A percentile compares a stretch with the other conserved stretches of the same genome.
phyloP scores from a whole-genome alignment of 2,888 invertebrate species.

The Blastobasis adustella region DNA sequence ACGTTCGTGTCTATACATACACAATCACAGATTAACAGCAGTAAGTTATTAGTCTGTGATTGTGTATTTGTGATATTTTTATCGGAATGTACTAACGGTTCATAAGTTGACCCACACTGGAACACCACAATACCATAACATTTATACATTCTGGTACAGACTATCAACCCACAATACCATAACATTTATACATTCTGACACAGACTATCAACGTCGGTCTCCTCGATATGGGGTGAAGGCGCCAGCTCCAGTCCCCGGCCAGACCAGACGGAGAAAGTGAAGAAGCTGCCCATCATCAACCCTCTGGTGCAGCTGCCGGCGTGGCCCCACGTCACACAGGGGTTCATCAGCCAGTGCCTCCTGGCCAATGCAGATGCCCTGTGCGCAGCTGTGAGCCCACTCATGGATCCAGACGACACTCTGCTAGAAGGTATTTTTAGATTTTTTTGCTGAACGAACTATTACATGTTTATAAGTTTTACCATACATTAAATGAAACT shows the following conservation, averaged over 20 bases:
- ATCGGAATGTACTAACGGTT: too few species aligned
- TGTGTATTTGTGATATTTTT: too few species aligned
- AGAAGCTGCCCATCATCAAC: constrained; percentile 91
- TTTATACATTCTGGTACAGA: too few species aligned
- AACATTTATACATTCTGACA: too few species aligned
- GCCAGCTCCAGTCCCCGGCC: constrained; percentile 19
- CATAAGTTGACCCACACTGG: too few species aligned
- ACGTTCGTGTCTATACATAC: too few species aligned
- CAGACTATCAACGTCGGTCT: constrained; percentile 59
- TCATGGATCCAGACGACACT: constrained; percentile 94
- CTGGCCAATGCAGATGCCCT: constrained; percentile 96
- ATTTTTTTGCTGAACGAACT: too few species aligned
- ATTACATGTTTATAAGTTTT: too few species aligned
- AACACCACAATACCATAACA: too few species aligned
- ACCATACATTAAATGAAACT: too few species aligned
- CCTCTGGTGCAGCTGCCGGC: constrained; percentile 89
- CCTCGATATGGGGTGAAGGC: constrained; percentile 69
- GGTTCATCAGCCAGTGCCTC: constrained; percentile 95
- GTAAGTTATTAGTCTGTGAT: too few species aligned
- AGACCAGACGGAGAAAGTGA: constrained; percentile 68
- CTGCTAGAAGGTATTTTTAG: constrained; percentile 74
- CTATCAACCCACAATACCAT: constrained; percentile 39
- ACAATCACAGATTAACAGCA: too few species aligned
- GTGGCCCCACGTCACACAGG: constrained; percentile 89
- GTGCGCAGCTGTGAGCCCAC: constrained; percentile 95